These are phyloP conservation scores for Babylonia areolata DNA, from an alignment of 1,140 invertebrate species.

Conservation along the genomic window DNA sequence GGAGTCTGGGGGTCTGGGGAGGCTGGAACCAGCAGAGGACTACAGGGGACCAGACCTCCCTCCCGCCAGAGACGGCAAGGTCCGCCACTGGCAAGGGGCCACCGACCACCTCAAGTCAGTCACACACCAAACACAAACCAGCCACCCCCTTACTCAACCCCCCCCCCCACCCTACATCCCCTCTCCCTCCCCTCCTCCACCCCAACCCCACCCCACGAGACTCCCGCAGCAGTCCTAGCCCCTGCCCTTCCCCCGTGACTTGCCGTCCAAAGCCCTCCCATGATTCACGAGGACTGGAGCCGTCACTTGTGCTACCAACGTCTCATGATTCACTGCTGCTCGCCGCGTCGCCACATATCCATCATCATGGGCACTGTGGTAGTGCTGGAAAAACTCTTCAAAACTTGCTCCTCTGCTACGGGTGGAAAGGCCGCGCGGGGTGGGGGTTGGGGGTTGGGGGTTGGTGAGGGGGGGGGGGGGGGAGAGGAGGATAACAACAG, in stretches of 20 bases:
- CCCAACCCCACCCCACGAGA: neutral
- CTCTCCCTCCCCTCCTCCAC: neutral
- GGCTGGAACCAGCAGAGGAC: neutral
- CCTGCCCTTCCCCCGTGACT: neutral
- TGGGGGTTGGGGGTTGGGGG: neutral
- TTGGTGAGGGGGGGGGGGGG: too few relatives aligned
- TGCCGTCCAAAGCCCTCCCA: neutral
- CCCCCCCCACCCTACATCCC: neutral
- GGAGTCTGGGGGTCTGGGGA: too few relatives aligned
- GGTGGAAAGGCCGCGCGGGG: neutral
- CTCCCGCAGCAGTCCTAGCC: neutral
- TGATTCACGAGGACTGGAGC: neutral
- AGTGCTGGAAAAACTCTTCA: too few relatives aligned
- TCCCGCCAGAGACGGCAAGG: neutral
- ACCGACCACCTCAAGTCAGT: too few relatives aligned
- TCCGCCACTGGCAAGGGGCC: neutral
- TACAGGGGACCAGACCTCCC: neutral
- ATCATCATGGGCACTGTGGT: neutral
- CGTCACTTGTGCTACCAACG: slow-evolving; percentile 2
- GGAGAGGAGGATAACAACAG: too few relatives aligned
- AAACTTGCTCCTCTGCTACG: neutral
- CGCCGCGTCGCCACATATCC: neutral
- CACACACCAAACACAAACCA: slow-evolving; percentile 22
- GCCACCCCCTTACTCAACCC: neutral
- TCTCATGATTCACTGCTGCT: slow-evolving; percentile 8